These are phyloP conservation scores for Trididemnum nubilum DNA, from an alignment of 23 tunicate species.

Conservation along the genomic window DNA sequence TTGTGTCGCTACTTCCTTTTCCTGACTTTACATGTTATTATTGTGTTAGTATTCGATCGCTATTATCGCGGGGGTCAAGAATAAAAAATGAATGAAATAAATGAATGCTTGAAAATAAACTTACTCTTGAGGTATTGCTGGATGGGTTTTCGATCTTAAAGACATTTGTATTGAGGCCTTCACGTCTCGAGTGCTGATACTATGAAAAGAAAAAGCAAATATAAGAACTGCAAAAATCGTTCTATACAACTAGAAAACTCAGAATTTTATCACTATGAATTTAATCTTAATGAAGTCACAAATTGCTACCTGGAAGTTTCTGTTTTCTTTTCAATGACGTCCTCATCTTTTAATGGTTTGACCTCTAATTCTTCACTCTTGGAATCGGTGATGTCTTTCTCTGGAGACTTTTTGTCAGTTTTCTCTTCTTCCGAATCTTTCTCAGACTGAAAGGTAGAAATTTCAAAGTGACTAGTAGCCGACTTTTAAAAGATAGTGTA, in stretches of 20 bases:
- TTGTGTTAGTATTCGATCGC: too few species aligned
- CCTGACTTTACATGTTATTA: too few species aligned
- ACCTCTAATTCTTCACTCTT: slow-evolving; percentile 25
- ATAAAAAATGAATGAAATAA: too few species aligned
- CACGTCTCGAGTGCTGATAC: not conserved
- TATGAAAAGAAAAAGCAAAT: not conserved
- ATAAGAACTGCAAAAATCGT: too few species aligned
- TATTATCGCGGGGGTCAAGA: too few species aligned
- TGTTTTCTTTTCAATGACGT: not conserved
- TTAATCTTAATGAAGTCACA: too few species aligned
- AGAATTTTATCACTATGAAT: too few species aligned
- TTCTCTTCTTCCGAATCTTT: slow-evolving; percentile 4
- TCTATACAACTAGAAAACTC: too few species aligned
- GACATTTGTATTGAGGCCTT: slow-evolving; percentile 39
- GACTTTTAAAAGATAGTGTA: too few species aligned
- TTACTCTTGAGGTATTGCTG: slow-evolving; percentile 20
- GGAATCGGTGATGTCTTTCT: not conserved
- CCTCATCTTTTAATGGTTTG: not conserved
- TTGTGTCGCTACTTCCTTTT: too few species aligned
- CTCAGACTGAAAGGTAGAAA: too few species aligned
- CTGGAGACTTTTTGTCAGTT: slow-evolving; percentile 20
- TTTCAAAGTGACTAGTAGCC: too few species aligned
- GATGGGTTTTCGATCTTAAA: slow-evolving; percentile 39
- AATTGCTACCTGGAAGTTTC: not conserved
- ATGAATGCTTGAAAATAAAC: not conserved